Evolutionary conservation across 1,140 invertebrate species (phyloP).

Genomic region (Aculops lycopersici): DNA sequence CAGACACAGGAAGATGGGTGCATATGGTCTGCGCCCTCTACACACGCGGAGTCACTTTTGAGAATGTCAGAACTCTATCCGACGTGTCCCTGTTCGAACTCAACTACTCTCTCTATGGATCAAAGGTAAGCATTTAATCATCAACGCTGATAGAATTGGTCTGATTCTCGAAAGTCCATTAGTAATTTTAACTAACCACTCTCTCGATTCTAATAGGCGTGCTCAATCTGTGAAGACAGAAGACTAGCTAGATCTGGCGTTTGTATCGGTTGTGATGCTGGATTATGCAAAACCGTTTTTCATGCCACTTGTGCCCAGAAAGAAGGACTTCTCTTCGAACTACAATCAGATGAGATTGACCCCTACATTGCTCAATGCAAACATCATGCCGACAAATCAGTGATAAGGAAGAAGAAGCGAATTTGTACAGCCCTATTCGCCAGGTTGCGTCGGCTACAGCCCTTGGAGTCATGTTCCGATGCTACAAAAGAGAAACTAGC

Average conservation of each 20-base stretch:
- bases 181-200: conserved; percentile 4
- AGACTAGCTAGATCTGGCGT: conserved; percentile 61
- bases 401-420: conserved; percentile 22
- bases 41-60: conserved; percentile 81
- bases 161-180: background rate
- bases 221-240: conserved; percentile 51
- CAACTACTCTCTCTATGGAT: conserved; percentile 72
- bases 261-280: conserved; percentile 80
- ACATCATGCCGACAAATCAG: conserved; percentile 19
- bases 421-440: conserved; percentile 63
- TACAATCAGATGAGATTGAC: conserved; percentile 58
- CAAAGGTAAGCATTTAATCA: conserved; percentile 22
- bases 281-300: conserved; percentile 83
- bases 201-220: conserved; percentile 17
- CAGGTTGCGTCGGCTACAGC: conserved; percentile 19
- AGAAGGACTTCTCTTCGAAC: conserved; percentile 63
- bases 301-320: conserved; percentile 89
- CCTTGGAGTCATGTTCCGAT: background rate
- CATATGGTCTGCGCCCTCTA: conserved; percentile 86
- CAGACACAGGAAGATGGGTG: conserved; percentile 75
- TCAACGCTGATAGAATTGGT: too few species aligned
- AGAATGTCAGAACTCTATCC: conserved; percentile 49
- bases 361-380: conserved; percentile 89
- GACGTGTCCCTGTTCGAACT: conserved; percentile 63
- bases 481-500: conserved; percentile 2